Conservation (phyloP, 1,140 invertebrate genomes). For the Piezodorus guildinii region DNA sequence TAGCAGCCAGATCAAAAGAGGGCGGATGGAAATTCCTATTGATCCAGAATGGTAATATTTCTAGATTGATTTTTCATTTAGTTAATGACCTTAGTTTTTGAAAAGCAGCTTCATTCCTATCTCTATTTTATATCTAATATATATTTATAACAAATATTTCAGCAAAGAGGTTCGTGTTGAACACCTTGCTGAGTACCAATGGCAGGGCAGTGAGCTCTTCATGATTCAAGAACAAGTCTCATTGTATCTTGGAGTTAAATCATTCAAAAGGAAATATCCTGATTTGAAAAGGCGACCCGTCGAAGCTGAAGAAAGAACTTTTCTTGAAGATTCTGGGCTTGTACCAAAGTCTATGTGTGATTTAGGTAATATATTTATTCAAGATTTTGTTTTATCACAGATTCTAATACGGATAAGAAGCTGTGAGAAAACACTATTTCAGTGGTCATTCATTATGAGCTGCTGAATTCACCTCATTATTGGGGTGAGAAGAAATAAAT, state of each 20-base stretch:
- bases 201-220: constrained; percentile 63
- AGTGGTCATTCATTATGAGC: too few relatives aligned
- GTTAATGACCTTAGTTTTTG: too few relatives aligned
- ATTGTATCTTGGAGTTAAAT: constrained; percentile 83
- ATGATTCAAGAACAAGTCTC: constrained; percentile 89
- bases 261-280: constrained; percentile 91
- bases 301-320: constrained; percentile 81
- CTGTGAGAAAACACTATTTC: too few relatives aligned
- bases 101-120: too few relatives aligned
- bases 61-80: too few relatives aligned
- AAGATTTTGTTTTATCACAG: too few relatives aligned
- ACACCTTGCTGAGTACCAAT: constrained; percentile 86
- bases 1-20: constrained; percentile 50
- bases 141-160: constrained; percentile 21
- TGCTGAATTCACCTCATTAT: too few relatives aligned
- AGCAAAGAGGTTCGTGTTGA: constrained; percentile 61
- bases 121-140: constrained; percentile 4
- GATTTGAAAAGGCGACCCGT: constrained; percentile 71
- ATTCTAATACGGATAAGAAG: too few relatives aligned
- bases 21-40: constrained; percentile 57
- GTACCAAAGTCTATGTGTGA: constrained; percentile 88
- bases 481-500: too few relatives aligned
- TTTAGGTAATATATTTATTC: constrained; percentile 48
- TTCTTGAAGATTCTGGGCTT: constrained; percentile 67
- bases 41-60: constrained; percentile 43